These are phyloP conservation scores for Onychomys torridus DNA, from an alignment of 2,797 vertebrate species.

Conservation along the genomic window DNA sequence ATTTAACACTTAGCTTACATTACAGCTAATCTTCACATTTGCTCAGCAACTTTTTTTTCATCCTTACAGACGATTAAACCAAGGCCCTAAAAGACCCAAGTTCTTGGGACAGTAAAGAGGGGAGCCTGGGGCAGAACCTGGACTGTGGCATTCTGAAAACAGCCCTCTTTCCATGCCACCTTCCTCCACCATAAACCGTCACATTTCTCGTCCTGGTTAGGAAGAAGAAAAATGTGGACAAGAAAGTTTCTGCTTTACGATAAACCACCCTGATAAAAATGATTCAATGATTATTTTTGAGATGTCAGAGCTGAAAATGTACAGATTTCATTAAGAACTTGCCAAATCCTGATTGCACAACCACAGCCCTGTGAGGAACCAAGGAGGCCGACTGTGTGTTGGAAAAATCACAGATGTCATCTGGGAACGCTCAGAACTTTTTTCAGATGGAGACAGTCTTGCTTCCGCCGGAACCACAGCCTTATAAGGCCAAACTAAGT, in stretches of 20 bases:
- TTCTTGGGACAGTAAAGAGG: neutral
- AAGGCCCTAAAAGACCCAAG: neutral
- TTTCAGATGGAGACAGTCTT: constrained; percentile 51
- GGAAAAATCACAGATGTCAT: constrained; percentile 86
- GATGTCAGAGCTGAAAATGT: constrained; percentile 84
- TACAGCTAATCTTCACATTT: neutral
- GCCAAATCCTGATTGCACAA: constrained; percentile 85
- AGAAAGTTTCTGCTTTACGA: constrained; percentile 51
- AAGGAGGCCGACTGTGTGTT: constrained; percentile 80
- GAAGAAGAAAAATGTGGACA: neutral
- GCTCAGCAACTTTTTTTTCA: neutral
- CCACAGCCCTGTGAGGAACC: constrained; percentile 81
- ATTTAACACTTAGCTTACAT: neutral
- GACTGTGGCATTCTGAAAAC: neutral
- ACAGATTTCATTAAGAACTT: constrained; percentile 84
- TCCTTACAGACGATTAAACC: constrained; percentile 5
- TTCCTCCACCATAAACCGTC: neutral
- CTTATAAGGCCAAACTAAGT: constrained; percentile 84
- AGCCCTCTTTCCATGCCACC: neutral
- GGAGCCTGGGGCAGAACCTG: neutral
- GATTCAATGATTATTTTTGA: constrained; percentile 71
- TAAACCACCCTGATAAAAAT: constrained; percentile 68
- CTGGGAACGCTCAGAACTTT: constrained; percentile 83
- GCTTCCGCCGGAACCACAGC: constrained; percentile 82
- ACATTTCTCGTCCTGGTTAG: neutral